Evolutionary conservation across 2,113 vertebrate genomes (phyloP).

Genomic region (Psilopsiagon aurifrons): DNA sequence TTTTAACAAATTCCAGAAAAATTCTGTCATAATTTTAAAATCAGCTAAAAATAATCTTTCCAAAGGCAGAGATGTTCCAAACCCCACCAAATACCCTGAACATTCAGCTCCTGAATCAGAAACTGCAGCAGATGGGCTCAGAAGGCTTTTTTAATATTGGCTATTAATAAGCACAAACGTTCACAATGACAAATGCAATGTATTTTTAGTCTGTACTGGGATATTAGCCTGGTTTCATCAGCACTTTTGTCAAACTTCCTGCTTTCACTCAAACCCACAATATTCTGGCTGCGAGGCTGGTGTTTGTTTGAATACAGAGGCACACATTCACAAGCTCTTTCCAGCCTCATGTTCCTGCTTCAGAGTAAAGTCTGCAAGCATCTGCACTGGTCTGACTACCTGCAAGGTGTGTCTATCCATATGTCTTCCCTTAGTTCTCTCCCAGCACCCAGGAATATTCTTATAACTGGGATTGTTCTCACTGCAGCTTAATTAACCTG

Average conservation of each 20-base stretch:
- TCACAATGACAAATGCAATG: slow-evolving; percentile 34
- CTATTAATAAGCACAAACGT: slow-evolving; percentile 42
- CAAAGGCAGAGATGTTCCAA: neutral
- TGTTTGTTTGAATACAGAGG: neutral
- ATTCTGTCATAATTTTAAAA: neutral
- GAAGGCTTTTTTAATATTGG: neutral
- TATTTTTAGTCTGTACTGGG: slow-evolving; percentile 37
- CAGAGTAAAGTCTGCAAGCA: neutral
- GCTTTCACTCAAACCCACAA: neutral
- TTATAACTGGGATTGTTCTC: neutral
- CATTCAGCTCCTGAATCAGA: neutral
- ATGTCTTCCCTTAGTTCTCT: neutral
- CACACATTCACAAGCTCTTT: neutral
- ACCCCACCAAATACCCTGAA: neutral
- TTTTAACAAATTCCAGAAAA: neutral
- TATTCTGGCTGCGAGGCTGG: neutral
- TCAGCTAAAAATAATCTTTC: neutral
- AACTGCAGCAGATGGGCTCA: slow-evolving; percentile 9
- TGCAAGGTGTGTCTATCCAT: neutral
- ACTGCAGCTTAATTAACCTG: neutral
- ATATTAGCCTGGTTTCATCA: slow-evolving; percentile 20
- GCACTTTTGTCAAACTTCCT: slow-evolving; percentile 6
- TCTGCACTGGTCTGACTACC: neutral
- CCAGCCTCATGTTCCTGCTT: neutral
- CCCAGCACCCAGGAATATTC: neutral